Evolutionary conservation across 2,888 invertebrate species (phyloP), one percentile per base, ranked within the genome.

Genomic region (Microctonus aethiopoides): DNA sequence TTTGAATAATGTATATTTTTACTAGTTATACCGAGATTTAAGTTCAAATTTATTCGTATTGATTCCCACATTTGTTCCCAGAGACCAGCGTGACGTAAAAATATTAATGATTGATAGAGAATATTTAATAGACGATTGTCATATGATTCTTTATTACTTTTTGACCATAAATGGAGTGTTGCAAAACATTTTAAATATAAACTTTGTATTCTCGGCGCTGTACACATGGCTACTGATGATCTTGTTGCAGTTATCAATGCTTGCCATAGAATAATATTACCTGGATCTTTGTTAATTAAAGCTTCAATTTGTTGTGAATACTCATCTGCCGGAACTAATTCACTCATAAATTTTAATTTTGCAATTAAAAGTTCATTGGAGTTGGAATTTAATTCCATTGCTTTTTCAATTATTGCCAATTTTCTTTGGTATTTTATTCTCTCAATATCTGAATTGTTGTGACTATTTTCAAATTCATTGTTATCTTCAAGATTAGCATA

Each of bases 1-100:
- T 79, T 74, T 71, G 81, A 78, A 22, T 74, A 68, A n/a, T 83
- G 68, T 62, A 74, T 77, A 20, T 80, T 77, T 70, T 76, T 81
- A 16, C 74, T 66, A 16, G 73, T 66, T 36, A 85, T 60, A 57
- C 74, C 76, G 2, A 92, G 88, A 88, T 92, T 93, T 75, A 94
- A 87, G 75, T 91, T 91, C 34, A 92, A 87, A 78, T 91, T 91
- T 81, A 94, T 87, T 81, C 92, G 90, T 59, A 94, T 84, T 41
- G 93, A 87, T 73, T 92, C 91, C 90, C 93, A 92, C 79, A 95
- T 90, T 79, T 91, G 91, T 87, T 94, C 94, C 89, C 91, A 92
- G 70, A 93, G 88, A 0, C 94, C 94, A 7, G 92, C 91, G 80
- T 94, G 94, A 64, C 91, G 89, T 22, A 93, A 81, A 80, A 92